Conservation (phyloP, 2,113 vertebrate species). For the Leptodactylus fuscus region DNA sequence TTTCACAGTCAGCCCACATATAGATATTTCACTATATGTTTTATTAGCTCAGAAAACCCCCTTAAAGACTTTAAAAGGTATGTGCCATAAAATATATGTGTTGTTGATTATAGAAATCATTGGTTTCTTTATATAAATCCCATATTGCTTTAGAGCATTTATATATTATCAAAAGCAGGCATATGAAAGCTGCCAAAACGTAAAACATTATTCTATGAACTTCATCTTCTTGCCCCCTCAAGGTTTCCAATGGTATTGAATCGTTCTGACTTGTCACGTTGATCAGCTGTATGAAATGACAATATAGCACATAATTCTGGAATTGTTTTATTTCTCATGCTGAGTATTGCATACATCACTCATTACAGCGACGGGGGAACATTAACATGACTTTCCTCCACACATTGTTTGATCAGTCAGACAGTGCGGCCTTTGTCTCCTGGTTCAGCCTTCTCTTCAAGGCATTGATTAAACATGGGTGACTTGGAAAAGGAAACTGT, state of each 20-base stretch:
- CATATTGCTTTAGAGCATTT: neutral
- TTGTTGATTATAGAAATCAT: conserved; percentile 17
- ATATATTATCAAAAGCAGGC: neutral
- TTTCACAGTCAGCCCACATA: too few species aligned
- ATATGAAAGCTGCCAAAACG: neutral
- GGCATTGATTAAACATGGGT: conserved; percentile 9
- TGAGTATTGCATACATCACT: conserved; percentile 7
- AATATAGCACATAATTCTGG: neutral
- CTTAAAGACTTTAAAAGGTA: neutral
- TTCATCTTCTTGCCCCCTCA: neutral
- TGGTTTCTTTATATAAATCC: neutral
- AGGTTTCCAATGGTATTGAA: neutral
- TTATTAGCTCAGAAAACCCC: neutral
- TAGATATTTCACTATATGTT: too few species aligned
- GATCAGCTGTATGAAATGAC: neutral
- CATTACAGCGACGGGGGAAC: neutral
- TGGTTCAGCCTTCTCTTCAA: neutral
- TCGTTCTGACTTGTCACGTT: neutral
- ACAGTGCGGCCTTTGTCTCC: conserved; percentile 34
- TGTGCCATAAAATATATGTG: neutral
- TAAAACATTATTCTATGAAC: neutral
- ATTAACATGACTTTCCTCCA: conserved; percentile 23
- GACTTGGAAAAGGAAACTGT: neutral
- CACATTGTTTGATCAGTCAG: conserved; percentile 14
- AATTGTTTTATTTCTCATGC: conserved; percentile 4